Conservation (phyloP, 1,140 invertebrate species). For the Oncopodura yosiiana region DNA sequence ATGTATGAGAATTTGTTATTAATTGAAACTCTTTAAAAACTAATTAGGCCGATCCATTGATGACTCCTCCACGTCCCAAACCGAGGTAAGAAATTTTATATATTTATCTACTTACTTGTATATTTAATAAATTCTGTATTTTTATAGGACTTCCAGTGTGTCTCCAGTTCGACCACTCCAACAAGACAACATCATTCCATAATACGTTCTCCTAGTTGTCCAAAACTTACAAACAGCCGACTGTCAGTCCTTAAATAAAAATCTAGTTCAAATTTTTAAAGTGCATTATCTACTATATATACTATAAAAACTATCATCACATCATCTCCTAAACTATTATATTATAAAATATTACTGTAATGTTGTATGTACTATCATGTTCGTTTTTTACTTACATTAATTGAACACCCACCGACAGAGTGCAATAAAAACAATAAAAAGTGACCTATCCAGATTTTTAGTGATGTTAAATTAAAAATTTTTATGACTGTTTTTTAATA, state of each 20-base stretch:
- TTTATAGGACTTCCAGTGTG: neutral
- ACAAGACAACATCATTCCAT: constrained; percentile 23
- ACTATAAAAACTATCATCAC: too few species aligned
- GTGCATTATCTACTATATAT: too few species aligned
- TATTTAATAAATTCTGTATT: neutral
- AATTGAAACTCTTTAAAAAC: neutral
- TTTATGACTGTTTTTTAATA: too few species aligned
- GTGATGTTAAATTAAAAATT: too few species aligned
- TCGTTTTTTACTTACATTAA: too few species aligned
- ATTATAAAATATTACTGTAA: too few species aligned
- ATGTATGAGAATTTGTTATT: neutral
- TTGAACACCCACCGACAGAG: too few species aligned
- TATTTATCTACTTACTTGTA: neutral
- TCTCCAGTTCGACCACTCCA: neutral
- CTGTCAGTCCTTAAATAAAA: constrained; percentile 23
- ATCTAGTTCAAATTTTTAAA: constrained; percentile 26
- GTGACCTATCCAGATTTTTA: too few species aligned
- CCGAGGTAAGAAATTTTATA: constrained; percentile 15
- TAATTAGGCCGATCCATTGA: constrained; percentile 17
- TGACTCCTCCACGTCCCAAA: constrained; percentile 18
- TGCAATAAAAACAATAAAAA: too few species aligned
- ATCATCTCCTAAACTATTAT: too few species aligned
- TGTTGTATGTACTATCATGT: too few species aligned
- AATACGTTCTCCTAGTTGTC: constrained; percentile 24
- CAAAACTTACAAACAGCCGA: constrained; percentile 22